A percentile compares a stretch with the other conserved stretches of the same genome.
Conservation (phyloP, 2,888 invertebrate species). For the Drosophila infuscata region DNA sequence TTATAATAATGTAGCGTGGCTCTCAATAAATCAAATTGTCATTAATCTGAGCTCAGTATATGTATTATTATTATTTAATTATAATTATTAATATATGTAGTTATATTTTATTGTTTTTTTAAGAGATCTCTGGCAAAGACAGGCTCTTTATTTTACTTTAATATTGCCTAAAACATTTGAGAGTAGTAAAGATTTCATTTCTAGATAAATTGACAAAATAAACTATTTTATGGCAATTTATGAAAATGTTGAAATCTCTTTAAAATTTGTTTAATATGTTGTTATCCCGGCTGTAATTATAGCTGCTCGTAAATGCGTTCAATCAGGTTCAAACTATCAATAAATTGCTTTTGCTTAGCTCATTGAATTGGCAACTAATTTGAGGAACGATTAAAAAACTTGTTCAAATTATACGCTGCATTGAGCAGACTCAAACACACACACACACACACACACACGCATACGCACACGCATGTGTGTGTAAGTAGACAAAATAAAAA, state of each 20-base stretch:
- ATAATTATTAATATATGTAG: too few relatives aligned
- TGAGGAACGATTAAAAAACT: slow-evolving; percentile 41
- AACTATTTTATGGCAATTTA: not conserved
- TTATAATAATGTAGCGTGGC: slow-evolving; percentile 34
- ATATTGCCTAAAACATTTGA: not conserved
- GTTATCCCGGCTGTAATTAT: not conserved
- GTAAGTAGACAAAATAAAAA: slow-evolving; percentile 53
- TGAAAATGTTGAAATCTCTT: not conserved
- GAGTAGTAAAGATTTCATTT: not conserved
- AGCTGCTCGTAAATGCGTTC: not conserved
- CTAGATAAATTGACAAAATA: not conserved
- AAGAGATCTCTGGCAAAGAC: not conserved
- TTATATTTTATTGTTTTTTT: too few relatives aligned
- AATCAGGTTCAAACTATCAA: slow-evolving; percentile 52
- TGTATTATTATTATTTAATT: not conserved
- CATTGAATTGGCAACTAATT: slow-evolving; percentile 73
- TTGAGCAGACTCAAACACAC: slow-evolving; percentile 47
- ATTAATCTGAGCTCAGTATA: slow-evolving; percentile 8
- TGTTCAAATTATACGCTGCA: slow-evolving; percentile 65
- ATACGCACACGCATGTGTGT: not conserved
- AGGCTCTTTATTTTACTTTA: not conserved
- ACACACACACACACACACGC: not conserved
- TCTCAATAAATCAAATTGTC: slow-evolving; percentile 24
- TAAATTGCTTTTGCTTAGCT: slow-evolving; percentile 62
- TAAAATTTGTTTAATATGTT: not conserved